Percentiles rank a stretch among this genome's conserved stretches.
Evolutionary conservation across 2,888 invertebrate genomes (phyloP).

Genomic region (Scaptomyza cyrtandrae): DNA sequence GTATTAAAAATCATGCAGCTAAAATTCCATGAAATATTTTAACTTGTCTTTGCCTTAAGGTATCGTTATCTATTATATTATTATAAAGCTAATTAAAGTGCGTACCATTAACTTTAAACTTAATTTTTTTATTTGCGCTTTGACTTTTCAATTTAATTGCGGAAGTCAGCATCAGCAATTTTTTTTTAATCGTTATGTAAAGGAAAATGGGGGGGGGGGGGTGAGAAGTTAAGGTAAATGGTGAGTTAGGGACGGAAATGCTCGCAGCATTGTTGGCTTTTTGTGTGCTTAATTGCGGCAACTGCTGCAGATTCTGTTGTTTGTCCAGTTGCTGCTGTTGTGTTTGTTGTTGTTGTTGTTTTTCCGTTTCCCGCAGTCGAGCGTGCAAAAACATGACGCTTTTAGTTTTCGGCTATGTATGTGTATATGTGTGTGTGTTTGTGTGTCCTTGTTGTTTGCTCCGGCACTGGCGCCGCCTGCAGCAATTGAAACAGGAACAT

Average conservation of each 20-base stretch:
- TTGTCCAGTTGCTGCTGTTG: slow-evolving; percentile 45
- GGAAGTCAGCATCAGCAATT: slow-evolving; percentile 44
- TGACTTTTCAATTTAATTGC: slow-evolving; percentile 69
- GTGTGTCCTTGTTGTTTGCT: slow-evolving; percentile 69
- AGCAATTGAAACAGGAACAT: slow-evolving; percentile 65
- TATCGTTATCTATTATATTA: not conserved
- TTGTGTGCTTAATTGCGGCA: slow-evolving; percentile 72
- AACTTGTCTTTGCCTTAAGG: no score
- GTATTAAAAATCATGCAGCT: no score
- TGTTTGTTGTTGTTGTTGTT: slow-evolving; percentile 31
- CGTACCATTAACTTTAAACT: not conserved
- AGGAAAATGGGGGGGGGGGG: not conserved
- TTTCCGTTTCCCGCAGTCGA: slow-evolving; percentile 59
- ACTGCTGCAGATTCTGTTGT: slow-evolving; percentile 59
- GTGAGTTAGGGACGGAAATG: slow-evolving; percentile 59
- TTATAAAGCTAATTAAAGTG: slow-evolving; percentile 35
- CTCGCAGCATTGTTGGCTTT: slow-evolving; percentile 63
- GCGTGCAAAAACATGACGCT: slow-evolving; percentile 76
- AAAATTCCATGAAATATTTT: no score
- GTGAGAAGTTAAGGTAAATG: not conserved
- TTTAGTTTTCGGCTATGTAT: slow-evolving; percentile 62
- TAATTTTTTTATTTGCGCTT: slow-evolving; percentile 8
- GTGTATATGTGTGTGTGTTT: slow-evolving; percentile 4
- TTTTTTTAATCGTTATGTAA: not conserved
- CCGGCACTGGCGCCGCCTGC: slow-evolving; percentile 64